Base-by-base conservation (phyloP, 2,113 vertebrate genomes). In the Paradoxurus hermaphroditus region DNA sequence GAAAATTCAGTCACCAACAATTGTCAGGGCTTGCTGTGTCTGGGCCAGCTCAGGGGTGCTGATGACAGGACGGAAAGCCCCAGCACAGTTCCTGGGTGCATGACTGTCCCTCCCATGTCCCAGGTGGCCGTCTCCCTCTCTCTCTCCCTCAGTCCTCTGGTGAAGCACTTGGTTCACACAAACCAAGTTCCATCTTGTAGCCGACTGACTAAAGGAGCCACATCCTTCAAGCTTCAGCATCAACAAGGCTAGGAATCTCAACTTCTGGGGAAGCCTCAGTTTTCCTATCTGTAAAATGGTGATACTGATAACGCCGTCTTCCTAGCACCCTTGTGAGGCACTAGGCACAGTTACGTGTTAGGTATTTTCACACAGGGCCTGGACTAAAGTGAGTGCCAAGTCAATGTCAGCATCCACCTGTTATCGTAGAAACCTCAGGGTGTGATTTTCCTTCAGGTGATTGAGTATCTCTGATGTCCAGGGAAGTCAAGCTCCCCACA, bases 271-370 rank as follows among this genome's bases (percentile, higher is more conserved):
- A 4, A 59, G 10, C 44, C 78, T 84, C 72, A 0, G 2, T 67
- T 44, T 81, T 49, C 77, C 44, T 56, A 49, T 68, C 63, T 95
- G 70, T 53, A 34, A 70, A 86, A 84, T 56, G 78, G 75, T 36
- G 8, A 1, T 27, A 4, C 19, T 27, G 51, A 19, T 0, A 5
- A 3, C 2, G 16, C 23, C 14, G 1, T 7, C 82, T 39, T 87
- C 68, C 53, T 8, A 19, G 81, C 23, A 41, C 25, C 53, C 81
- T 73, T 16, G 8, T 0, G 36, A 67, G 29, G 70, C n/a, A n/a
- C n/a, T n/a, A n/a, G n/a, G n/a, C 0, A 10, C 46, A 1, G 27
- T 39, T 3, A 6, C 27, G 8, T 11, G 21, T 36, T 13, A 4
- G 14, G 7, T 31, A 15, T 51, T 31, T 68, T 29, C 39, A 53